Evolutionary conservation across 2,113 vertebrate genomes (phyloP).

Genomic region (Neotragus moschatus): DNA sequence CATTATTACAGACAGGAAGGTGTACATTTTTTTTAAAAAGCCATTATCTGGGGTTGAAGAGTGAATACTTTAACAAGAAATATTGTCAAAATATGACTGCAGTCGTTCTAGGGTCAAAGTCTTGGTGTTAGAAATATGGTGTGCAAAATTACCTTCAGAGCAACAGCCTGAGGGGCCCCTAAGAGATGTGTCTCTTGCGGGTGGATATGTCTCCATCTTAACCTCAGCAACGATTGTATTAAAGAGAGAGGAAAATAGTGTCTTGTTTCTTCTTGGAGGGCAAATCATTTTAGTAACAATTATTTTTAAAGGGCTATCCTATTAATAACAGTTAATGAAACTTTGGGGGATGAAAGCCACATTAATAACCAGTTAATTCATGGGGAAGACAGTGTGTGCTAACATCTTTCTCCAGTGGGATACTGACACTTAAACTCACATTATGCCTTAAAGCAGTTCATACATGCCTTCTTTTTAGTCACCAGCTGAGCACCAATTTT

Average conservation of each 20-base stretch:
- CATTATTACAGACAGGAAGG: background rate
- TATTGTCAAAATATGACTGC: slow-evolving; percentile 4
- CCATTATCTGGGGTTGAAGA: background rate
- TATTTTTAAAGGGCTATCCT: background rate
- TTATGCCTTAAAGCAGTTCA: background rate
- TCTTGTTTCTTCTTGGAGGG: background rate
- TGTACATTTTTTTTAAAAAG: background rate
- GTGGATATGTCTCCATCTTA: background rate
- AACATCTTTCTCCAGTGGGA: background rate
- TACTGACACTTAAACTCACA: background rate
- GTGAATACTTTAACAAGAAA: background rate
- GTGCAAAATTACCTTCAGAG: background rate
- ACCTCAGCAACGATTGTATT: fast-evolving
- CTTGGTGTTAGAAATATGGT: background rate
- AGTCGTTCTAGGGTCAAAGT: background rate
- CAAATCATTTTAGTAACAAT: background rate
- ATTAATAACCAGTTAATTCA: background rate
- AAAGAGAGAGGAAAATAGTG: background rate
- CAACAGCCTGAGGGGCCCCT: background rate
- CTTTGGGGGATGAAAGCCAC: background rate
- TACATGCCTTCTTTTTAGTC: background rate
- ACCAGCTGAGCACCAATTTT: background rate
- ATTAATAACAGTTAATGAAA: slow-evolving; percentile 32
- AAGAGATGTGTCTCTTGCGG: background rate
- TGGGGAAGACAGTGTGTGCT: background rate